Evolutionary conservation across 2,888 invertebrate species (phyloP), one percentile per base, ranked within the genome.

Genomic region (Salpingus planirostris): DNA sequence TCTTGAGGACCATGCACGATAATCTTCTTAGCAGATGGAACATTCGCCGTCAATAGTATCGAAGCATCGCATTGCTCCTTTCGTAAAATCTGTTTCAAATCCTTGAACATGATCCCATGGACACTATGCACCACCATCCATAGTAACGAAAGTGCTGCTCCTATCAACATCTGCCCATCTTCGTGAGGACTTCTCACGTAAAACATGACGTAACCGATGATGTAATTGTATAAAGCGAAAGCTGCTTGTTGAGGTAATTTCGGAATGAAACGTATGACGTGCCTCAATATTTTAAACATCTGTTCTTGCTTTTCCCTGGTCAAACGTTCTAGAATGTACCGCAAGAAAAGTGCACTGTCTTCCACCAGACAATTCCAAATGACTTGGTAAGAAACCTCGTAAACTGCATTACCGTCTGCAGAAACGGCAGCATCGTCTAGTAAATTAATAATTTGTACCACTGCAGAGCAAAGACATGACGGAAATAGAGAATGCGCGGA

Each of bases 121-220:
- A 98, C 96, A 59, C 92, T 93, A 49, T 98, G 97, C 1, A 96
- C 95, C 13, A 97, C 93, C 87, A 95, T 91, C 95, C 97, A 97
- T 2, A 97, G 68, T 32, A 98, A 79, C 0, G 95, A 92, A 2
- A 98, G 69, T 0, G 97, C 97, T 11, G 92, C 86, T 4, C 93
- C 92, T 39, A 97, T 91, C 25, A 93, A 76, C 48, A 91, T 85
- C 54, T 95, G 93, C 0, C 93, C 92, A 26, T 90, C 88, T 56
- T 97, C 96, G 54, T 93, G 90, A 0, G 97, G 93, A 7, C 92
- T 86, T 31, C 98, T 72, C 2, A 97, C 96, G 56, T 97, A 97
- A 67, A 96, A 98, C 97, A 98, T 98, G 2, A 98, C 90, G 57
- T 95, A 98, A 2, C 98, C 98, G 48, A 98, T 97, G 50, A 98